Evolutionary conservation across 2,797 vertebrate species (phyloP).

Genomic region (Tarsius wallacei): DNA sequence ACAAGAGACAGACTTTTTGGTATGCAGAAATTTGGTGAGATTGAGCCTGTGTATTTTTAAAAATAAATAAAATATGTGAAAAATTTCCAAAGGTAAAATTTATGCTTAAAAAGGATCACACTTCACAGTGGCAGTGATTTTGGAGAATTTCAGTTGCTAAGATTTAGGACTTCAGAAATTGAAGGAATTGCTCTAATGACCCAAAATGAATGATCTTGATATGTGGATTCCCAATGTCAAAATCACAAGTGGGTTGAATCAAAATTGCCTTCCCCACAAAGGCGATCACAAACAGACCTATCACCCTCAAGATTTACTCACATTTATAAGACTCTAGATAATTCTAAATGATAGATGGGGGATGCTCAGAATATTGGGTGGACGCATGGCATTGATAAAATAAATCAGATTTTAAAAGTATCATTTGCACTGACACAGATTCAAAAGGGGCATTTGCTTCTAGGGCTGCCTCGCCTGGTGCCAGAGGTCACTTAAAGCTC

Average conservation of each 20-base stretch:
- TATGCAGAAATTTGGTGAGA: neutral
- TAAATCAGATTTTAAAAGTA: neutral
- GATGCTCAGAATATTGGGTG: neutral
- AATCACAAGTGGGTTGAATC: neutral
- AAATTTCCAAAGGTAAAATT: conserved; percentile 31
- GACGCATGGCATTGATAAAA: neutral
- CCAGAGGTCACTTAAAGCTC: neutral
- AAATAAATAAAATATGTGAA: neutral
- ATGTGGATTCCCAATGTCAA: neutral
- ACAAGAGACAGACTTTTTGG: neutral
- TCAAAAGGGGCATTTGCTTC: neutral
- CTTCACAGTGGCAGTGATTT: neutral
- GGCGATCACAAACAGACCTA: neutral
- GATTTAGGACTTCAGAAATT: conserved; percentile 6
- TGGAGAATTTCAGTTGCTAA: conserved; percentile 7
- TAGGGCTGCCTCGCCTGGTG: neutral
- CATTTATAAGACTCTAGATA: neutral
- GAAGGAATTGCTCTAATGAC: neutral
- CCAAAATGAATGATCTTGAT: neutral
- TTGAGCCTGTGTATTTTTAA: neutral
- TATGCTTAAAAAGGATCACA: neutral
- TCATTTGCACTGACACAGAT: neutral
- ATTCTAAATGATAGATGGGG: neutral
- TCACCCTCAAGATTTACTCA: neutral
- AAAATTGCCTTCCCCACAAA: neutral